Conservation (phyloP, 2,797 vertebrate species). For the Acridotheres tristis region DNA sequence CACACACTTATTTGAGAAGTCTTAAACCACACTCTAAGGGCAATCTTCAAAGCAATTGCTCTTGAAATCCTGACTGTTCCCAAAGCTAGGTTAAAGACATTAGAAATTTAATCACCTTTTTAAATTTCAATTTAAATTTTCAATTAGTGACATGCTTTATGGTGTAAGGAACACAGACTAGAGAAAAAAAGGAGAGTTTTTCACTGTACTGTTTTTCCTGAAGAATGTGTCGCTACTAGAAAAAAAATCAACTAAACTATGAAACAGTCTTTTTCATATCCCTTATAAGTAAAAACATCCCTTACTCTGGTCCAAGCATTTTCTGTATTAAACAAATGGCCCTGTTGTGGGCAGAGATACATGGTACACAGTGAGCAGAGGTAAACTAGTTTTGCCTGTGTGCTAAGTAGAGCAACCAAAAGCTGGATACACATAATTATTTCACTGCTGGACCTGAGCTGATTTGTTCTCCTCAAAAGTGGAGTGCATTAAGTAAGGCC, state of each 20-base stretch:
- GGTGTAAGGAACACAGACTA: background rate
- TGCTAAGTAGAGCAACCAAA: background rate
- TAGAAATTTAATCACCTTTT: background rate
- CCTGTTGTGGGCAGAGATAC: background rate
- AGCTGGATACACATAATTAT: background rate
- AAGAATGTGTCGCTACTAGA: background rate
- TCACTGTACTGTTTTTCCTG: background rate
- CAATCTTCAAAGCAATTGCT: background rate
- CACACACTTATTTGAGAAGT: background rate
- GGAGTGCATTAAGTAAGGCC: background rate
- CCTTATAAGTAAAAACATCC: background rate
- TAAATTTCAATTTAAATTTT: background rate
- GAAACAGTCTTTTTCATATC: background rate
- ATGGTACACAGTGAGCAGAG: background rate
- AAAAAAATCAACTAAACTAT: background rate
- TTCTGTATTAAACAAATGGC: background rate
- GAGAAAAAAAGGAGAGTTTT: background rate
- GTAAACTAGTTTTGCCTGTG: background rate
- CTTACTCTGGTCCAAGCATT: background rate
- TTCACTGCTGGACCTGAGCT: background rate
- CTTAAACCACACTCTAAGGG: background rate
- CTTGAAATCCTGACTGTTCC: background rate
- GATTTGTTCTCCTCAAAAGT: background rate
- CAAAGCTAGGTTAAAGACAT: background rate
- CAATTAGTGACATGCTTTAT: background rate